Evolutionary conservation across 1,140 invertebrate species (phyloP), one percentile per base, ranked within the genome.

Genomic region (Aphelenchoides fujianensis): DNA sequence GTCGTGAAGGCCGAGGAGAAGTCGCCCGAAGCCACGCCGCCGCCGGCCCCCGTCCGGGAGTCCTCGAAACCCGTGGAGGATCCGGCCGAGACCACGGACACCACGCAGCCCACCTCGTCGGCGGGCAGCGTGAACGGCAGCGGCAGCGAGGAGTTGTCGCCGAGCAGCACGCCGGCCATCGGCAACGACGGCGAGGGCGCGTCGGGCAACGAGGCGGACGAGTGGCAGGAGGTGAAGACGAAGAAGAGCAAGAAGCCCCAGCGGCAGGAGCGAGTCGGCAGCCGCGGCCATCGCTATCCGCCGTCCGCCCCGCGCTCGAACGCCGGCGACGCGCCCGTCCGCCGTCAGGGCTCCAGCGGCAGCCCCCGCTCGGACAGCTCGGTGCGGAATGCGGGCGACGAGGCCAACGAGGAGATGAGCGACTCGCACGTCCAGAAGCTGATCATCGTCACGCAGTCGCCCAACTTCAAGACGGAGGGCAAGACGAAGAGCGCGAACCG

Each of bases 371-470:
- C 75, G 78, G 53, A 74, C 74, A 73, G 76, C 35, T 66, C 70
- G 74, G 54, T 41, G 67, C 66, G 69, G 32, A 30, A 36, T 30
- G n/a, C 55, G 62, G 76, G 53, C 61, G 69, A 67, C 64, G 69
- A 52, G 48, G 69, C 59, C 59, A 32, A 37, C 68, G 74, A 76
- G 70, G 48, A 41, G 57, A 68, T 54, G 16, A 70, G 19, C 66
- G 95, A 98, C 86, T 88, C 90, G 75, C 93, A 97, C 84, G 90
- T 98, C 55, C 93, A 94, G 78, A 94, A 97, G 85, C 88, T 98
- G 69, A 87, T 98, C 16, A 97, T 98, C 77, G 92, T 98, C 23
- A 95, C 94, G 1, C 95, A 97, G 88, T 90, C 89, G 84, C 76
- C 71, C 84, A 9, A 84, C 85, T 59, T 71, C 88, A n/a, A 7